Conservation (phyloP, 2,797 vertebrate genomes). For the Micrastur ruficollis region DNA sequence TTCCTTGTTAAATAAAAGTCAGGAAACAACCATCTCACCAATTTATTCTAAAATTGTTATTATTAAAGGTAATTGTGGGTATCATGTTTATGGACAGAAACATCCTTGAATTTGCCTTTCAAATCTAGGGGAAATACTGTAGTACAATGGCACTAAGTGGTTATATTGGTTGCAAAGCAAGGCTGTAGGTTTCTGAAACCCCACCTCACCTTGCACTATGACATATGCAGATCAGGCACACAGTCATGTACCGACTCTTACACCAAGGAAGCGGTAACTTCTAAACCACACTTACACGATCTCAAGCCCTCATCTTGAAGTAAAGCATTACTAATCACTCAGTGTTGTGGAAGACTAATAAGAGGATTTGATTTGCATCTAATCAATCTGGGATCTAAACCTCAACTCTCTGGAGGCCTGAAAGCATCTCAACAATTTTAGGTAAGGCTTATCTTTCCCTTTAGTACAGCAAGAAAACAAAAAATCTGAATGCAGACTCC, state of each 20-base stretch:
- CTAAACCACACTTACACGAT: neutral
- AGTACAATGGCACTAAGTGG: neutral
- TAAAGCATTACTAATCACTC: neutral
- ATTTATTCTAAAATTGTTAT: neutral
- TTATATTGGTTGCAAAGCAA: neutral
- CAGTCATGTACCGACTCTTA: neutral
- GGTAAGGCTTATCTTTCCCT: neutral
- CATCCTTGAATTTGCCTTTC: neutral
- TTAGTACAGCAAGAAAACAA: neutral
- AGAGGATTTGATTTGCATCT: neutral
- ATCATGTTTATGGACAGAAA: neutral
- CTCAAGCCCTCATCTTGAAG: neutral
- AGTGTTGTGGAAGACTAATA: neutral
- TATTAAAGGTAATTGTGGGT: neutral
- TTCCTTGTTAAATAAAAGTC: neutral
- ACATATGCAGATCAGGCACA: neutral
- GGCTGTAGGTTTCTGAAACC: neutral
- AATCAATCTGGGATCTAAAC: neutral
- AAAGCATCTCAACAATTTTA: neutral
- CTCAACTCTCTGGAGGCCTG: neutral
- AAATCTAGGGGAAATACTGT: neutral
- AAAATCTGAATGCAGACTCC: neutral
- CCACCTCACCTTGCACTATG: neutral
- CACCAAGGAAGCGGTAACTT: neutral
- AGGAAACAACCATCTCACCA: neutral